phyloP scores from a whole-genome alignment of 2,113 vertebrate species.

The Nibea coibor region DNA sequence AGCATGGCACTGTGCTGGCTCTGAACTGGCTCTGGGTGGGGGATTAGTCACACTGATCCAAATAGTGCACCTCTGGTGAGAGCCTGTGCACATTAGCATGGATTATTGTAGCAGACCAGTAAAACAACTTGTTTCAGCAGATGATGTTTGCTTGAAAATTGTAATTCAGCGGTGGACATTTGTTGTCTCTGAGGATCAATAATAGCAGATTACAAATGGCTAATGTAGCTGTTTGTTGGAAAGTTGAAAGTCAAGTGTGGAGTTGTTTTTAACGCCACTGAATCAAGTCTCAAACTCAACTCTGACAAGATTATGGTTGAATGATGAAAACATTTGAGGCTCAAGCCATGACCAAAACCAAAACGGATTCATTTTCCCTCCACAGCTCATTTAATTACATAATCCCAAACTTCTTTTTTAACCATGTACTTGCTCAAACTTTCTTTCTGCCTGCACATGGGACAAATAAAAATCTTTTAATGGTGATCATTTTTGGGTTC shows the following conservation, averaged over 20 bases:
- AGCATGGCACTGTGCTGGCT: constrained; percentile 25
- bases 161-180: constrained; percentile 3
- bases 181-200: not conserved
- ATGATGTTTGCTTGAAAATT: constrained; percentile 19
- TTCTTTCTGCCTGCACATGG: too few species aligned
- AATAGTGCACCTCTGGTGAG: constrained; percentile 48
- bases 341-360: too few species aligned
- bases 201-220: not conserved
- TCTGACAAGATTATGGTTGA: not conserved
- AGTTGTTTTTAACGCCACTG: not conserved
- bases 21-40: constrained; percentile 43
- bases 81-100: constrained; percentile 36
- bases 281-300: not conserved
- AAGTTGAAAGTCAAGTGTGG: not conserved
- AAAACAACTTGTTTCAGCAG: constrained; percentile 16
- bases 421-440: not conserved
- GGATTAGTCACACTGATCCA: constrained; percentile 63
- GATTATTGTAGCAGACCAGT: constrained; percentile 25
- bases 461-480: not conserved
- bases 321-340: too few species aligned
- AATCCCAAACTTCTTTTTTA: not conserved
- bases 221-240: not conserved
- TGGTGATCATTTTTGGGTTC: not conserved
- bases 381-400: too few species aligned
- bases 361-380: not conserved